phyloP scores from a whole-genome alignment of 2,113 vertebrate genomes.

The Heloderma charlesbogerti region DNA sequence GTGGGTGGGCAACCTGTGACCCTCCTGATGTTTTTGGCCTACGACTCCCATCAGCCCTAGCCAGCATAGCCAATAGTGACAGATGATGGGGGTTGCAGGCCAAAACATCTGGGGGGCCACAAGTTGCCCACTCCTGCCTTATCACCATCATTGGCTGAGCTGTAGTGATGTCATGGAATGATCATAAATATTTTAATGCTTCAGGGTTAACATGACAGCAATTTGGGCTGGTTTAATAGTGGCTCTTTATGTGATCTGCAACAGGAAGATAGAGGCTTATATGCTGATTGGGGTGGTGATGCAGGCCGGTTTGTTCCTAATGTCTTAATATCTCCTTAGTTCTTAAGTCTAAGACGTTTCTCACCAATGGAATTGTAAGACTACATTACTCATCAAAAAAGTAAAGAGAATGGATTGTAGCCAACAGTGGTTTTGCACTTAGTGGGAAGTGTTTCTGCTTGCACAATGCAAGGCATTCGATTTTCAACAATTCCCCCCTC shows the following conservation, averaged over 20 bases:
- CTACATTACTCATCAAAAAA: background rate
- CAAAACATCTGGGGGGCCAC: too few species aligned
- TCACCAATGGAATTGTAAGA: background rate
- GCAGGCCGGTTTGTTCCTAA: background rate
- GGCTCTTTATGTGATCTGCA: background rate
- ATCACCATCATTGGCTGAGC: background rate
- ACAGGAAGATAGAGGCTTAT: background rate
- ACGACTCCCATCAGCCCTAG: too few species aligned
- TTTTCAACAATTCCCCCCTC: background rate
- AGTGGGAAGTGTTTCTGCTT: background rate
- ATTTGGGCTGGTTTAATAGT: background rate
- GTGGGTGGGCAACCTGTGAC: too few species aligned
- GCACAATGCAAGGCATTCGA: background rate
- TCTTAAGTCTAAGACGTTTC: background rate
- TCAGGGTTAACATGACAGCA: background rate
- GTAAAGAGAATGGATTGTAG: background rate
- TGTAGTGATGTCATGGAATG: background rate
- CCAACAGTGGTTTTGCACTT: background rate
- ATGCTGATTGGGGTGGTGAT: background rate
- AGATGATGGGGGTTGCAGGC: too few species aligned
- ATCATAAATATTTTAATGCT: background rate
- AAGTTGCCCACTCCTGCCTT: too few species aligned
- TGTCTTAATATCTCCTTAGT: background rate
- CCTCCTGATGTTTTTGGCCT: too few species aligned
- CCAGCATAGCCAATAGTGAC: too few species aligned